Percentiles rank a stretch among this genome's conserved stretches.
phyloP scores from a whole-genome alignment of 2,888 invertebrate genomes.

The Coronaproctus castanopsis region DNA sequence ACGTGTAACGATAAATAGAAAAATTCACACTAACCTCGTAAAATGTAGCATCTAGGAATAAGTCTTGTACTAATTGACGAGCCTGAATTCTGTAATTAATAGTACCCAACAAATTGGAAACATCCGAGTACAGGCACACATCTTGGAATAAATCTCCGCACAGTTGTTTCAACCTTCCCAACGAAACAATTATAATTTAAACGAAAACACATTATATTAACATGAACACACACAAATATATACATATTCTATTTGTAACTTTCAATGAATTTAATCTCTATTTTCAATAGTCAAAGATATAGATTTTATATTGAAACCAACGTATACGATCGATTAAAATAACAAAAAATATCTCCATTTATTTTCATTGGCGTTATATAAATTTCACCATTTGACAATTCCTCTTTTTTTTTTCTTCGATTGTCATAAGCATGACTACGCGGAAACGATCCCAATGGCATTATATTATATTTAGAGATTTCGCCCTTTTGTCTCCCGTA shows the following conservation, averaged over 20 bases:
- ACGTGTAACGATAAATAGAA: slow-evolving; percentile 1
- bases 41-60: slow-evolving; percentile 69
- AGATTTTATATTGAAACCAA: too few relatives aligned
- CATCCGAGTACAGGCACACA: slow-evolving; percentile 80
- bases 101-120: slow-evolving; percentile 54
- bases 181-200: background rate
- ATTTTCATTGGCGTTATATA: too few relatives aligned
- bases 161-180: slow-evolving; percentile 30
- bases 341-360: too few relatives aligned
- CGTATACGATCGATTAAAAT: too few relatives aligned
- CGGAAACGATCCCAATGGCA: too few relatives aligned
- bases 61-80: slow-evolving; percentile 74
- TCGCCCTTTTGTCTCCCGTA: too few relatives aligned
- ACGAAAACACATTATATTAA: background rate
- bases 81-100: slow-evolving; percentile 65
- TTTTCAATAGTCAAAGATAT: too few relatives aligned
- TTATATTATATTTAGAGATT: too few relatives aligned
- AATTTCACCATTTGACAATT: too few relatives aligned
- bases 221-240: background rate
- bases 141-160: slow-evolving; percentile 41
- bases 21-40: slow-evolving; percentile 28
- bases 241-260: background rate
- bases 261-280: too few relatives aligned
- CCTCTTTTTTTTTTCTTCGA: background rate
- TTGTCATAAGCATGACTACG: too few relatives aligned